A percentile compares a stretch with the other conserved stretches of the same genome.
Conservation (phyloP, 2,113 vertebrate species). For the Platichthys flesus region DNA sequence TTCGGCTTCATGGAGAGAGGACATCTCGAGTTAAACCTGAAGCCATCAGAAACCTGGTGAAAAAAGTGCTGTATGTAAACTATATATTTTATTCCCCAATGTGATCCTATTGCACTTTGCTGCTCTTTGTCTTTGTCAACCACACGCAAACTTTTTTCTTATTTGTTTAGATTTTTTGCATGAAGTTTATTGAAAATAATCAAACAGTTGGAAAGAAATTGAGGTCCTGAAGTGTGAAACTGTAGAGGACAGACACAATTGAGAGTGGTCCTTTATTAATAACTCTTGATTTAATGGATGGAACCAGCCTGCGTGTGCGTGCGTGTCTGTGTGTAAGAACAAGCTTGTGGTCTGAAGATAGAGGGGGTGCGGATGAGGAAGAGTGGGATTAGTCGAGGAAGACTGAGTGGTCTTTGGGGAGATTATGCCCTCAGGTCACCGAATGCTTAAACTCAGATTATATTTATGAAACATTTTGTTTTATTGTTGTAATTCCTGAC, state of each 20-base stretch:
- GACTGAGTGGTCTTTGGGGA: slow-evolving; percentile 56
- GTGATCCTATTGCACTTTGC: no score
- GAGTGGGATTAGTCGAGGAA: slow-evolving; percentile 52
- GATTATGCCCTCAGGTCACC: slow-evolving; percentile 64
- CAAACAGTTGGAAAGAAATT: no score
- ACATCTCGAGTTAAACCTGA: no score
- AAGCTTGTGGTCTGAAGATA: slow-evolving; percentile 22
- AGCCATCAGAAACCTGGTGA: no score
- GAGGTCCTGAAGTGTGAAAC: no score
- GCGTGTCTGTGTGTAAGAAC: slow-evolving; percentile 2
- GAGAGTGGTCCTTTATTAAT: neutral
- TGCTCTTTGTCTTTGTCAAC: no score
- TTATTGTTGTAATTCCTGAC: slow-evolving; percentile 36
- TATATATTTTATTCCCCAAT: no score
- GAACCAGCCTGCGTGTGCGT: neutral
- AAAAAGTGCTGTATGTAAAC: no score
- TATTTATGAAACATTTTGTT: slow-evolving; percentile 55
- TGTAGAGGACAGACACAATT: neutral
- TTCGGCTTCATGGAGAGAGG: no score
- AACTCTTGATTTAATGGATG: neutral
- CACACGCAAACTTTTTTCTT: no score
- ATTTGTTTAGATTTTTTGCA: no score
- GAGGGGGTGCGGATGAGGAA: slow-evolving; percentile 30
- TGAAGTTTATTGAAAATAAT: no score
- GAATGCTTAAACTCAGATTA: slow-evolving; percentile 71